Base-by-base conservation (phyloP, 2,797 vertebrate genomes). In the Siniperca scherzeri region DNA sequence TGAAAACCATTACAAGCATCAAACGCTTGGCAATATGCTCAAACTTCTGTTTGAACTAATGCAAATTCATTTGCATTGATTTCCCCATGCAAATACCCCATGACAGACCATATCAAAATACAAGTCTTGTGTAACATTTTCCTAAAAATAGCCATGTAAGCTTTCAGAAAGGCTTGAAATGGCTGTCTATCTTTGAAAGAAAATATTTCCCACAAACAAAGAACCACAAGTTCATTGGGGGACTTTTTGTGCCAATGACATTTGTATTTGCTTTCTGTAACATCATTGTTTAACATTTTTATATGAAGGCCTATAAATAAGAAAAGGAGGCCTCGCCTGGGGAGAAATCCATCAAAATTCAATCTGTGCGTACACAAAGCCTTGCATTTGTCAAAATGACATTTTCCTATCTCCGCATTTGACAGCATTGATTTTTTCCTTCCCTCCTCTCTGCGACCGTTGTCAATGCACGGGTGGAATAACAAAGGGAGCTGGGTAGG, bases 261-360 rank as follows among this genome's bases (percentile, higher is more conserved):
- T 95, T 95, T 94, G 90, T 94, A 94, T 94, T 94, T 93, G 91
- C 92, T 91, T 92, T 93, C 91, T 87, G 92, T 94, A 94, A 94
- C 94, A 95, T 94, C 94, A 94, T 93, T 94, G 92, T 94, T 94
- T 94, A 94, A 94, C 93, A 94, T 95, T 94, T 95, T 94, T 89
- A 93, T 93, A 94, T 91, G 90, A 91, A 90, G 92, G 86, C 84
- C 92, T 95, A 92, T 93, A 93, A 94, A 94, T 91, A 93, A 94
- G 88, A 91, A 90, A 92, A 93, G 83, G 89, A 92, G 89, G 89
- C 89, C 88, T 93, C 91, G 94, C 91, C 93, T 93, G 81, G 91
- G 91, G 90, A 93, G 93, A 94, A 94, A 95, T 96, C 95, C 95
- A 96, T 96, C 95, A 95, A 92, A 94, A 96, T 96, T 95, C 95